Evolutionary conservation across 53 echinoderm and acorn worm species (phyloP), one percentile per base, ranked within the genome.

Genomic region (Holothuria leucospilota): DNA sequence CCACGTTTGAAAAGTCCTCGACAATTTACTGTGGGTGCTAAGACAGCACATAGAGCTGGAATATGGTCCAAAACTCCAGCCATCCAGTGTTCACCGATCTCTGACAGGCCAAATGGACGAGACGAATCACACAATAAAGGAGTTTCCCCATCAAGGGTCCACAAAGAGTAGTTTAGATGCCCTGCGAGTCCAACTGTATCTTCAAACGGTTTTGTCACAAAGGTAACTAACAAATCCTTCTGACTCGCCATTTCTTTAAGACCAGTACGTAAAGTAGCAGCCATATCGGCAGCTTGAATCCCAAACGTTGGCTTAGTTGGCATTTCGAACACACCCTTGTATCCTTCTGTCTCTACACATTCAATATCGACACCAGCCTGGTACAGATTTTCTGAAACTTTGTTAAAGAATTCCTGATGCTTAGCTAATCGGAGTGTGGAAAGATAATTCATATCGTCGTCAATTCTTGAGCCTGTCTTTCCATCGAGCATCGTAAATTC

Each of bases 241-340:
- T 86, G 86, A 30, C 77, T 27, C 6, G 86, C 85, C 77, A 94
- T 89, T 82, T 92, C 94, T 40, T 93, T 93, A 51, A 93, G 60
- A 20, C 88, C 87, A 13, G 85, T 84, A n/a, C 77, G 85, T n/a
- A 86, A 90, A 5, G 90, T 90, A 56, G 81, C 56, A 2, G 86
- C 93, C 14, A 66, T 93, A 69, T 93, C 93, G 59, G 90, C 87
- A 21, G 86, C n/a, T 86, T 71, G 42, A 61, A 93, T 87, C n/a
- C 93, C 93, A 90, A 88, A 88, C 88, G 2, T 88, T 61, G 20
- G 91, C 85, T 25, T 51, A 86, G 84, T 83, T 80, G 20, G 82
- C 18, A 14, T 88, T 88, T 63, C 82, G 88, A 7, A 69, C 38
- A 40, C 88, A 88, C 2, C 91, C 91, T 25, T 87, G 84, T 2